Evolutionary conservation across 1,140 invertebrate species (phyloP).

Genomic region (Cherax quadricarinatus): DNA sequence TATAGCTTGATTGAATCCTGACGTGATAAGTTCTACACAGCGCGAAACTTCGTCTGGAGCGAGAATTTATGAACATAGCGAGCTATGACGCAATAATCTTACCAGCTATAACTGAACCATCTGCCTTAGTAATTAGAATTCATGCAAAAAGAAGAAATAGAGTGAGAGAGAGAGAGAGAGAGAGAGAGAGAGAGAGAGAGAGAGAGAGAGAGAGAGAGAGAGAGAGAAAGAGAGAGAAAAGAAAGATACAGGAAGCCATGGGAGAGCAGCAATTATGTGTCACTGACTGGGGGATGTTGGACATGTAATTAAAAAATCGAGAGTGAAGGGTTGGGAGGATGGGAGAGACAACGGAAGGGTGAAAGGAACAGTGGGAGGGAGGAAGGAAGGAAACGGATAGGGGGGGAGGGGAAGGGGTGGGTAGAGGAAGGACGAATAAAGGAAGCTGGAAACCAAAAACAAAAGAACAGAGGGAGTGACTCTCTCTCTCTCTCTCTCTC

Average conservation of each 20-base stretch:
- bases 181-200: slow-evolving; percentile 3
- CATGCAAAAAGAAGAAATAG: background rate
- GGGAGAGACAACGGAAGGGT: background rate
- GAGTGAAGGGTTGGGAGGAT: background rate
- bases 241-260: too few relatives aligned
- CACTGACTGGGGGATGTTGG: too few relatives aligned
- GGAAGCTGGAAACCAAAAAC: background rate
- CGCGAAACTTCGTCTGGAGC: too few relatives aligned
- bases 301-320: too few relatives aligned
- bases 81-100: too few relatives aligned
- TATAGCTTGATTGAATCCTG: too few relatives aligned
- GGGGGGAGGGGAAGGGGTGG: background rate
- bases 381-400: background rate
- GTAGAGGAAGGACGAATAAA: too few relatives aligned
- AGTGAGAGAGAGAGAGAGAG: background rate
- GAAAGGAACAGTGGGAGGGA: background rate
- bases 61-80: too few relatives aligned
- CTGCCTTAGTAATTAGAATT: too few relatives aligned
- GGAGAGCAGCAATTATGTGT: too few relatives aligned
- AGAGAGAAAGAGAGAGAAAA: background rate
- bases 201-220: background rate
- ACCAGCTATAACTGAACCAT: too few relatives aligned
- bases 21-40: too few relatives aligned
- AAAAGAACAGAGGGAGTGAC: background rate
- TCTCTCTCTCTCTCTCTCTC: background rate